phyloP scores from a whole-genome alignment of 2,797 vertebrate genomes.

The Phalloptychus januarius region DNA sequence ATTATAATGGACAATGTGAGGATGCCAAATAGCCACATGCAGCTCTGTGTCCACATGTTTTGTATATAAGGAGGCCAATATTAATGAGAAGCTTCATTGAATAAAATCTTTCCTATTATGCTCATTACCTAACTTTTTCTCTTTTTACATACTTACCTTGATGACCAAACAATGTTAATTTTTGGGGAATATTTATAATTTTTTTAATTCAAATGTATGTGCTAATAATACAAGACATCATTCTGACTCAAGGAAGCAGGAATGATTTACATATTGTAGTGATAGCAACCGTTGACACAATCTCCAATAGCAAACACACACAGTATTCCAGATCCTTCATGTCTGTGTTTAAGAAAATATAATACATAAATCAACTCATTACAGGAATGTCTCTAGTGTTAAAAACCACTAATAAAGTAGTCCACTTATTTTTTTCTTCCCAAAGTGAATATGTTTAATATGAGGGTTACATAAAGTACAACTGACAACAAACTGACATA shows the following conservation, averaged over 20 bases:
- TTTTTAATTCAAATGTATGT: not conserved
- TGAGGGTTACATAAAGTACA: slow-evolving; percentile 73
- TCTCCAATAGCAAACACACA: not conserved
- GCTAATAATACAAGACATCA: not conserved
- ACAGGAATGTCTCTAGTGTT: not conserved
- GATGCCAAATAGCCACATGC: too few species aligned
- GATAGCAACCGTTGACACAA: not conserved
- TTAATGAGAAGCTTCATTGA: not conserved
- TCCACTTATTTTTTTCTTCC: slow-evolving; percentile 28
- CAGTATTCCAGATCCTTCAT: not conserved
- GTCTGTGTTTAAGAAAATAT: not conserved
- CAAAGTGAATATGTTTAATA: slow-evolving; percentile 69
- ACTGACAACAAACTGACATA: slow-evolving; percentile 72
- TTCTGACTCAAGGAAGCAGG: not conserved
- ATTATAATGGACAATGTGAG: too few species aligned
- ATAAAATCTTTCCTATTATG: not conserved
- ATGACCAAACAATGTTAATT: not conserved
- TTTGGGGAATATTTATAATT: not conserved
- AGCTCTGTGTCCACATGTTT: too few species aligned
- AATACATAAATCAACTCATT: not conserved
- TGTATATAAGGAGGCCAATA: not conserved
- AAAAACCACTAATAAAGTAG: not conserved
- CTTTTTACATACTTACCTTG: not conserved
- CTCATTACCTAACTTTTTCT: not conserved
- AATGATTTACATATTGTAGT: not conserved